These are phyloP conservation scores for Sebastiscus tertius DNA, from an alignment of 2,797 vertebrate species.

Conservation along the genomic window DNA sequence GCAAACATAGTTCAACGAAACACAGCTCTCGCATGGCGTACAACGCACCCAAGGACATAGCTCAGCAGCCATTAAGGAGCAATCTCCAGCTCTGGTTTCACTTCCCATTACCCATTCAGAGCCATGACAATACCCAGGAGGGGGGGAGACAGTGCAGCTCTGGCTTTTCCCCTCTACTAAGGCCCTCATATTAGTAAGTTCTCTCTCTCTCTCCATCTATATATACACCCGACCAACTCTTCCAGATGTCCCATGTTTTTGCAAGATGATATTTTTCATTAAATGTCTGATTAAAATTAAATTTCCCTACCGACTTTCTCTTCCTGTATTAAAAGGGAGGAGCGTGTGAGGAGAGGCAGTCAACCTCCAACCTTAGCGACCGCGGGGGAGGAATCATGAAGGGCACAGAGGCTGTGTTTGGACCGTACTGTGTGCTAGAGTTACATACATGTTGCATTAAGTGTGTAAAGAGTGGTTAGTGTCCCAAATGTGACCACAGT, in stretches of 20 bases:
- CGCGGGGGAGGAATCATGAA: neutral
- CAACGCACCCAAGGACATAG: conserved; percentile 51
- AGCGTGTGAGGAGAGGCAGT: neutral
- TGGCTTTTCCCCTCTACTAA: conserved; percentile 40
- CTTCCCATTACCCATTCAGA: conserved; percentile 77
- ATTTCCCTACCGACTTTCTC: neutral
- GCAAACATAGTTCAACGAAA: conserved; percentile 33
- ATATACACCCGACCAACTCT: neutral
- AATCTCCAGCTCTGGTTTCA: conserved; percentile 71
- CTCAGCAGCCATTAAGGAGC: conserved; percentile 58
- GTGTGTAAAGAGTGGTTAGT: neutral
- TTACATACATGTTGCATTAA: neutral
- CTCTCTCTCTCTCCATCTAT: neutral
- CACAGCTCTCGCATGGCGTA: conserved; percentile 15
- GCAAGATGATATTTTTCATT: neutral
- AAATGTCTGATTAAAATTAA: neutral
- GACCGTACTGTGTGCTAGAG: neutral
- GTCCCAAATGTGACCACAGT: neutral
- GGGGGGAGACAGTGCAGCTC: conserved; percentile 40
- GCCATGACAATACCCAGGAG: conserved; percentile 70
- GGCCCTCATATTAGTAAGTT: conserved; percentile 40
- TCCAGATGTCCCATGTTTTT: conserved; percentile 1
- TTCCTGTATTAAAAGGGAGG: neutral
- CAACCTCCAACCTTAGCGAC: neutral
- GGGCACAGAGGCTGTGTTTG: neutral